Evolutionary conservation across 2,888 invertebrate species (phyloP).

Genomic region (Andrena chrysosceles): DNA sequence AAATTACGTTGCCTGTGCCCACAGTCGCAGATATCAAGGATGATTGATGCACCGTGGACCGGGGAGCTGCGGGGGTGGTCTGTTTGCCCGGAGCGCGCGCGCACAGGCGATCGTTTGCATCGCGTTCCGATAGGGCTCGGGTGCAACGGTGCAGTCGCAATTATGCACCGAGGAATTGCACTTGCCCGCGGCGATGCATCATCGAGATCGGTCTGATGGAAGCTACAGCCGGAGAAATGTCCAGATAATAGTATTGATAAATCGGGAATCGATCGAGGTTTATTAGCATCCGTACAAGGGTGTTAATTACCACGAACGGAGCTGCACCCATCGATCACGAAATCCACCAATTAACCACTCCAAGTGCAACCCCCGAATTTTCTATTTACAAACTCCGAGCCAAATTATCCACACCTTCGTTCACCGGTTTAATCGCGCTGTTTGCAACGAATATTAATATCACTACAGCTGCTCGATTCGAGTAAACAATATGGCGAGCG

Average conservation of each 20-base stretch:
- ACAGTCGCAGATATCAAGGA: conserved; percentile 38
- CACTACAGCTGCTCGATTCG: conserved; percentile 11
- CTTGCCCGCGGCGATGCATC: conserved; percentile 63
- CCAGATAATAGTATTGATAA: conserved; percentile 61
- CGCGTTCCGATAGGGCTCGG: conserved; percentile 49
- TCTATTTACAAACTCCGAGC: not conserved
- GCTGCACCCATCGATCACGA: conserved; percentile 36
- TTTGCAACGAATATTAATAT: conserved; percentile 44
- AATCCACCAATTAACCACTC: conserved; percentile 28
- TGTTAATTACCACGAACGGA: conserved; percentile 41
- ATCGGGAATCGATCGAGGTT: conserved; percentile 53
- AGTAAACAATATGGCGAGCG: conserved; percentile 36
- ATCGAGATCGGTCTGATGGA: conserved; percentile 51
- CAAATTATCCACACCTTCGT: conserved; percentile 32
- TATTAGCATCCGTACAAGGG: conserved; percentile 19
- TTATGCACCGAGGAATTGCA: conserved; percentile 69
- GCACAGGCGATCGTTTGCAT: conserved; percentile 50
- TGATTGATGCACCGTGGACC: conserved; percentile 40
- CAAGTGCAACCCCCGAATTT: conserved; percentile 21
- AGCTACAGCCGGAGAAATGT: conserved; percentile 54
- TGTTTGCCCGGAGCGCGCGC: conserved; percentile 52
- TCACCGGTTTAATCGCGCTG: conserved; percentile 46
- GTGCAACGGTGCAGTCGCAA: conserved; percentile 64
- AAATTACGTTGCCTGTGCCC: conserved; percentile 30
- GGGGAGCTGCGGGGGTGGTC: conserved; percentile 17